Evolutionary conservation across 2,888 invertebrate genomes (phyloP).

Genomic region (Philaethria dido): DNA sequence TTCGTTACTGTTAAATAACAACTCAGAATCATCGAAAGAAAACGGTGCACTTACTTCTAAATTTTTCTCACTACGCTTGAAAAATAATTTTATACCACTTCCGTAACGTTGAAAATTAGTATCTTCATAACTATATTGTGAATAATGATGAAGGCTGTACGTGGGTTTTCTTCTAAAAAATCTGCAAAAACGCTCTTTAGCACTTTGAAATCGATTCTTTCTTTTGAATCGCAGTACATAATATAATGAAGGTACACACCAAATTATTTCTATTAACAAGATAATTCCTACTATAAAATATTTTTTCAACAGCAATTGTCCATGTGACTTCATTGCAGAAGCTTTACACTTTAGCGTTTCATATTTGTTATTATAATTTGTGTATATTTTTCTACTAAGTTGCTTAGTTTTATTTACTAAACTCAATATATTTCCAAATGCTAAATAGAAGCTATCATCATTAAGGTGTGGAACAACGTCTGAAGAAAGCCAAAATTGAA

Average conservation of each 20-base stretch:
- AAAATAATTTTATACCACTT: slow-evolving; percentile 41
- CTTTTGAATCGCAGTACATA: slow-evolving; percentile 45
- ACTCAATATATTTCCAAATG: slow-evolving; percentile 76
- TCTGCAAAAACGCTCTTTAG: slow-evolving; percentile 18
- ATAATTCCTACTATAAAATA: slow-evolving; percentile 57
- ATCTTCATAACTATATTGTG: neutral
- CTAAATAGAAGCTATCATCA: slow-evolving; percentile 85
- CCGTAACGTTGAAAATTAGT: neutral
- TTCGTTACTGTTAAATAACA: slow-evolving; percentile 33
- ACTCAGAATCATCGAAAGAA: slow-evolving; percentile 38
- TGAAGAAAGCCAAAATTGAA: slow-evolving; percentile 81
- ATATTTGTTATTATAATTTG: slow-evolving; percentile 33
- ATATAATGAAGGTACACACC: slow-evolving; percentile 59
- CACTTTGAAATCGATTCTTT: slow-evolving; percentile 34
- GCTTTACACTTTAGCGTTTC: slow-evolving; percentile 32
- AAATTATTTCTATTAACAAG: slow-evolving; percentile 63
- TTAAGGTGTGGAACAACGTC: slow-evolving; percentile 80
- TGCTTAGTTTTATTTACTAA: slow-evolving; percentile 57
- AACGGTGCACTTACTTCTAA: slow-evolving; percentile 43
- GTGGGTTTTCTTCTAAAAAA: slow-evolving; percentile 25
- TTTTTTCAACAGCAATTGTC: slow-evolving; percentile 57
- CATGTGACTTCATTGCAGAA: slow-evolving; percentile 42
- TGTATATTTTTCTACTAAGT: slow-evolving; percentile 39
- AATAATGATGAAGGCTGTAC: slow-evolving; percentile 1
- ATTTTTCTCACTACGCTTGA: slow-evolving; percentile 42